Evolutionary conservation across 2,888 invertebrate genomes (phyloP).

Genomic region (Macroteleia sp.): DNA sequence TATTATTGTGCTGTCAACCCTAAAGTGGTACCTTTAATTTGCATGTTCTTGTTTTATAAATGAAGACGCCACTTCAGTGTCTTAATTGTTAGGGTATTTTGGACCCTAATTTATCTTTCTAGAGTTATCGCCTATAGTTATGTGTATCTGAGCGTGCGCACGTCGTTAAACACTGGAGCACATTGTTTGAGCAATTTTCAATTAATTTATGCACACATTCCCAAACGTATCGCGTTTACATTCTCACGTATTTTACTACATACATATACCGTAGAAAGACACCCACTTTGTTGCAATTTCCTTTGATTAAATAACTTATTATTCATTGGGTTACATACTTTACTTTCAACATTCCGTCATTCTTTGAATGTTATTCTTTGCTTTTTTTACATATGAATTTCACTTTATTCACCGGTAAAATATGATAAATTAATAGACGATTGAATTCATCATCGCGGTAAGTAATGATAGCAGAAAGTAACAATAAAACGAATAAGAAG

Average conservation of each 20-base stretch:
- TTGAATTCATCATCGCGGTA: too few species aligned
- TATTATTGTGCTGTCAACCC: not conserved
- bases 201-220: conserved; percentile 54
- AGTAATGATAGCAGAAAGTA: too few species aligned
- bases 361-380: conserved; percentile 1
- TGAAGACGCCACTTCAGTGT: not conserved
- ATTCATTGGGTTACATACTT: conserved; percentile 4
- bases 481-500: conserved; percentile 18
- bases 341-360: conserved; percentile 7
- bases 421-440: too few species aligned
- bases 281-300: conserved; percentile 37
- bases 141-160: conserved; percentile 38
- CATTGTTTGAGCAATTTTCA: conserved; percentile 64
- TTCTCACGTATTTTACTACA: conserved; percentile 45
- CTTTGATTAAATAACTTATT: conserved; percentile 34
- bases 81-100: not conserved
- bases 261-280: conserved; percentile 42
- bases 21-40: not conserved
- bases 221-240: conserved; percentile 42
- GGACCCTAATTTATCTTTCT: not conserved
- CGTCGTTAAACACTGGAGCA: conserved; percentile 50
- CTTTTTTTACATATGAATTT: not conserved
- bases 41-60: not conserved
- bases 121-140: conserved; percentile 2
- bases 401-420: not conserved